These are phyloP conservation scores for Dione juno DNA, from an alignment of 2,888 invertebrate species.

Conservation along the genomic window DNA sequence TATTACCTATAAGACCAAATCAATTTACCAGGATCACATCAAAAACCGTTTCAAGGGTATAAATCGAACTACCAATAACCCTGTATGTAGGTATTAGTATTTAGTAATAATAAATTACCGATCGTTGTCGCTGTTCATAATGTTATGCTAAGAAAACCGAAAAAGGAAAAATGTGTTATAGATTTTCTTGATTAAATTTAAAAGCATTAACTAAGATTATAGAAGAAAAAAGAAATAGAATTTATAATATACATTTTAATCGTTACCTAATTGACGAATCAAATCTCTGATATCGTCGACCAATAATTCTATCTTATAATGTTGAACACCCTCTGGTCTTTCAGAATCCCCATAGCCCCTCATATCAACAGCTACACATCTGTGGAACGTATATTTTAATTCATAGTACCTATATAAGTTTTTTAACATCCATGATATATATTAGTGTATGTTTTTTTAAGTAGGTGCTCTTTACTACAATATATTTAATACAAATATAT, in stretches of 20 bases:
- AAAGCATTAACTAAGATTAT: neutral
- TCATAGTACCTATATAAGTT: neutral
- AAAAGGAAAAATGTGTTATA: too few relatives aligned
- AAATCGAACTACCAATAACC: too few relatives aligned
- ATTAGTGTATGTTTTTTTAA: too few relatives aligned
- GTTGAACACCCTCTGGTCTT: slow-evolving; percentile 78
- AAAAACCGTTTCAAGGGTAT: too few relatives aligned
- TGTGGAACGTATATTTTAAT: slow-evolving; percentile 56
- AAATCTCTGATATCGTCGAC: slow-evolving; percentile 85
- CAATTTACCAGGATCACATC: too few relatives aligned
- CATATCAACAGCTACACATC: slow-evolving; percentile 87
- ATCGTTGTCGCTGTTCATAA: too few relatives aligned
- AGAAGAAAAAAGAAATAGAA: neutral
- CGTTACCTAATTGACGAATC: slow-evolving; percentile 76
- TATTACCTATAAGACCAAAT: too few relatives aligned
- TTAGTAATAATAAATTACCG: too few relatives aligned
- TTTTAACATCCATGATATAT: too few relatives aligned
- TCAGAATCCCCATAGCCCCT: slow-evolving; percentile 88
- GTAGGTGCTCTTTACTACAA: neutral
- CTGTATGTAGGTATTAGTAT: too few relatives aligned
- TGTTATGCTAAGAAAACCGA: too few relatives aligned
- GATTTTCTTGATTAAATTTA: neutral
- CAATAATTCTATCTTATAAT: slow-evolving; percentile 80
- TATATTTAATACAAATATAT: neutral
- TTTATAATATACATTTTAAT: neutral